A percentile compares a stretch with the other conserved stretches of the same genome.
These are phyloP conservation scores for Heliornis fulica DNA, from an alignment of 2,113 vertebrate genomes.

Conservation along the genomic window DNA sequence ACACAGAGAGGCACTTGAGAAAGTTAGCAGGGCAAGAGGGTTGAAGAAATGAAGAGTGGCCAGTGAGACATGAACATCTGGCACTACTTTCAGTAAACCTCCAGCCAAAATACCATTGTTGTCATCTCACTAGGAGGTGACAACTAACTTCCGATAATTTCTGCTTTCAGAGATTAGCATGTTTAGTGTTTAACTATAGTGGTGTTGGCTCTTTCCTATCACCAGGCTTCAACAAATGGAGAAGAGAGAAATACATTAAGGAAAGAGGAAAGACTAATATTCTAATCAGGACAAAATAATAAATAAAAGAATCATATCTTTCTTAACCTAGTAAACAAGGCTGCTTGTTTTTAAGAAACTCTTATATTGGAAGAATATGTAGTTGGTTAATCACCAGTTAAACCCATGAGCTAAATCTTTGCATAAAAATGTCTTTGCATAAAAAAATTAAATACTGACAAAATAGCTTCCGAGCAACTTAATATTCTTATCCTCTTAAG, in stretches of 20 bases:
- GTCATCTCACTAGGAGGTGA: not conserved
- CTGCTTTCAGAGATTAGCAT: not conserved
- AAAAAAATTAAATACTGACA: not conserved
- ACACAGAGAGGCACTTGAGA: not conserved
- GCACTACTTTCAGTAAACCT: not conserved
- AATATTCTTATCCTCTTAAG: not conserved
- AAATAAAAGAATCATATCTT: not conserved
- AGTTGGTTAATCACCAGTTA: not conserved
- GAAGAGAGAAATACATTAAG: not conserved
- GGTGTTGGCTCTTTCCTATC: not conserved
- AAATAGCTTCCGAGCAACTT: not conserved
- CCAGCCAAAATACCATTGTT: not conserved
- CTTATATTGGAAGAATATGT: not conserved
- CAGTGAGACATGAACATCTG: not conserved
- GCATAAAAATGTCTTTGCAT: not conserved
- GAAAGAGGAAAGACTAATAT: not conserved
- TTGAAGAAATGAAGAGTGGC: not conserved
- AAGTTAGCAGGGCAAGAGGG: not conserved
- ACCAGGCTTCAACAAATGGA: not conserved
- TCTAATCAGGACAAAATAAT: not conserved
- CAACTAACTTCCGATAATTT: not conserved
- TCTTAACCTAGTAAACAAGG: not conserved
- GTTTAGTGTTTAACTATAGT: rapidly evolving
- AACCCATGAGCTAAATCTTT: not conserved
- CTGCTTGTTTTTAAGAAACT: not conserved